Conservation (phyloP, 2,113 vertebrate genomes). For the Macrotis lagotis region DNA sequence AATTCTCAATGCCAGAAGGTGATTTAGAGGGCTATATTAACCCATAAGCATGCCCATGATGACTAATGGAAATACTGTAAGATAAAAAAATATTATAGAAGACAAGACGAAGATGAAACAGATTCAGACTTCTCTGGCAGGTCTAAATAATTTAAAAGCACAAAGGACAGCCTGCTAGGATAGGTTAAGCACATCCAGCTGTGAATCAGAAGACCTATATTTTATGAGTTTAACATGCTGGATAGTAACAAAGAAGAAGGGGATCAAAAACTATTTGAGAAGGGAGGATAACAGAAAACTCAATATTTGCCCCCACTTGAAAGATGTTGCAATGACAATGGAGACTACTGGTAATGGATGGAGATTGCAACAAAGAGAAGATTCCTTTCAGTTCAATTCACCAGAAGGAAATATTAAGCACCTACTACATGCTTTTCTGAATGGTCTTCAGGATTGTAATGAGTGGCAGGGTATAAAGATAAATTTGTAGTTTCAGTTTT, state of each 20-base stretch:
- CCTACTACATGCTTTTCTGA: constrained; percentile 28
- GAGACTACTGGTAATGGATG: not conserved
- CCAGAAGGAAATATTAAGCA: not conserved
- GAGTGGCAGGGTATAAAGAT: not conserved
- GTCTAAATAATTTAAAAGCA: constrained; percentile 85
- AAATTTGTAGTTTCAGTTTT: not conserved
- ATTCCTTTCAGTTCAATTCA: not conserved
- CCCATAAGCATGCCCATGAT: constrained; percentile 80
- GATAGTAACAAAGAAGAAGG: constrained; percentile 63
- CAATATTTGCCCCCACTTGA: constrained; percentile 34
- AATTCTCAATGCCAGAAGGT: constrained; percentile 80
- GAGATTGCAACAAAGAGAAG: constrained; percentile 48
- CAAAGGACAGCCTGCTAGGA: constrained; percentile 78
- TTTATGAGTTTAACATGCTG: constrained; percentile 74
- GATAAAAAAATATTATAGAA: constrained; percentile 79
- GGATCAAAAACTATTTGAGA: constrained; percentile 21
- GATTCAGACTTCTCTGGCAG: constrained; percentile 79
- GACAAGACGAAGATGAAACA: constrained; percentile 82
- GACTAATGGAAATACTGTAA: constrained; percentile 77
- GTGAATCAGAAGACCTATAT: constrained; percentile 72
- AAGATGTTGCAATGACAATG: not conserved
- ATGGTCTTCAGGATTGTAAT: not conserved
- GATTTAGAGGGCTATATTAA: constrained; percentile 77
- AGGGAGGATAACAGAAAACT: constrained; percentile 32
- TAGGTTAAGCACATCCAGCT: constrained; percentile 75